A percentile compares a stretch with the other conserved stretches of the same genome.
Evolutionary conservation across 2,113 vertebrate species (phyloP).

Genomic region (Alexandromys fortis): DNA sequence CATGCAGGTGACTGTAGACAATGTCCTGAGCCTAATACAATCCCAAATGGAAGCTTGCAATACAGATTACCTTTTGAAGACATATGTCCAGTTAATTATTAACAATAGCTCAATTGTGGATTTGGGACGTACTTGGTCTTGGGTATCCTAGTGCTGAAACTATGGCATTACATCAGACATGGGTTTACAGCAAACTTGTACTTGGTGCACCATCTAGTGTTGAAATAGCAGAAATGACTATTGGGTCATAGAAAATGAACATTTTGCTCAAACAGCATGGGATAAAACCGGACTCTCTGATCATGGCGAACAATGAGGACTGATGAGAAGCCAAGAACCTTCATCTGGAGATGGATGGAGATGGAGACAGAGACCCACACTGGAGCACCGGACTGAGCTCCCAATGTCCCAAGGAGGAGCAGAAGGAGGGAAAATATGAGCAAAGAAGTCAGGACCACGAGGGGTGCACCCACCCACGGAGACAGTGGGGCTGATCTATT

Average conservation of each 20-base stretch:
- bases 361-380: too few relatives aligned
- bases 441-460: too few relatives aligned
- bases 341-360: too few relatives aligned
- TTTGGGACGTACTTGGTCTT: not conserved
- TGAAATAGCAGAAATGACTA: not conserved
- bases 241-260: not conserved
- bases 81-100: not conserved
- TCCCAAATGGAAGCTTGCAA: not conserved
- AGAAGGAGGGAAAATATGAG: too few relatives aligned
- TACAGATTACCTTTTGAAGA: not conserved
- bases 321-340: too few relatives aligned
- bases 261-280: not conserved
- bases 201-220: not conserved
- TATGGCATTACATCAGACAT: not conserved
- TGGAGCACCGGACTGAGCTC: too few relatives aligned
- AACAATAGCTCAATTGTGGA: not conserved
- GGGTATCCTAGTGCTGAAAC: not conserved
- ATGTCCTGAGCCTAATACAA: not conserved
- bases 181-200: not conserved
- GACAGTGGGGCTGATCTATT: too few relatives aligned
- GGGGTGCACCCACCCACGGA: too few relatives aligned
- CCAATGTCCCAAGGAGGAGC: too few relatives aligned
- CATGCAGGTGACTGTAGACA: not conserved
- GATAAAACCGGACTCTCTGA: too few relatives aligned
- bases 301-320: too few relatives aligned